Percentiles rank a stretch among this genome's conserved stretches.
Conservation (phyloP, 1,140 invertebrate species). For the Drosophila teissieri region DNA sequence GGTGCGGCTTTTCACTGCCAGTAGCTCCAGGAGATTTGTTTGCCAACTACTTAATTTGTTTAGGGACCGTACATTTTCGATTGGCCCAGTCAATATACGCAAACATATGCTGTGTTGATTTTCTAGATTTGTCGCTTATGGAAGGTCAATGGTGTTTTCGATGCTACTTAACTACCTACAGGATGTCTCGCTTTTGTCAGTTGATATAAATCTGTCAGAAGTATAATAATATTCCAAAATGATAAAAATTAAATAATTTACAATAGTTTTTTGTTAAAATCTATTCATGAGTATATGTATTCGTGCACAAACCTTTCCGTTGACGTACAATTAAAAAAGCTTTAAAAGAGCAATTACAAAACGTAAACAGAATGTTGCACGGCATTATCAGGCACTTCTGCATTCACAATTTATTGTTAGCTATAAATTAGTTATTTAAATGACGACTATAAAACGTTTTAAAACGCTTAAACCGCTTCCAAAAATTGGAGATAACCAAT, state of each 20-base stretch:
- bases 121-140: neutral
- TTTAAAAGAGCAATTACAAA: neutral
- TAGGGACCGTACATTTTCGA: neutral
- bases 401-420: neutral
- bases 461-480: neutral
- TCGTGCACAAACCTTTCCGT: neutral
- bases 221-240: too few species aligned
- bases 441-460: neutral
- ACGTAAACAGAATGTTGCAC: neutral
- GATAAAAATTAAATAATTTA: too few species aligned
- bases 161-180: too few species aligned
- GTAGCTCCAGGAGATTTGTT: slow-evolving; percentile 24
- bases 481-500: neutral
- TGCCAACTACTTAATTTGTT: neutral
- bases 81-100: neutral
- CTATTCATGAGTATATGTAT: too few species aligned
- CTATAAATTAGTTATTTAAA: neutral
- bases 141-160: neutral
- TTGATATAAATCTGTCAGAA: too few species aligned
- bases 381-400: neutral
- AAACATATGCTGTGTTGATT: neutral
- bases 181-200: too few species aligned
- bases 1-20: slow-evolving; percentile 20
- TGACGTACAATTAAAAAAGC: neutral
- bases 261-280: too few species aligned